Percentiles rank a stretch among this genome's conserved stretches.
phyloP scores from a whole-genome alignment of 2,797 vertebrate species.

The Numenius phaeopus region DNA sequence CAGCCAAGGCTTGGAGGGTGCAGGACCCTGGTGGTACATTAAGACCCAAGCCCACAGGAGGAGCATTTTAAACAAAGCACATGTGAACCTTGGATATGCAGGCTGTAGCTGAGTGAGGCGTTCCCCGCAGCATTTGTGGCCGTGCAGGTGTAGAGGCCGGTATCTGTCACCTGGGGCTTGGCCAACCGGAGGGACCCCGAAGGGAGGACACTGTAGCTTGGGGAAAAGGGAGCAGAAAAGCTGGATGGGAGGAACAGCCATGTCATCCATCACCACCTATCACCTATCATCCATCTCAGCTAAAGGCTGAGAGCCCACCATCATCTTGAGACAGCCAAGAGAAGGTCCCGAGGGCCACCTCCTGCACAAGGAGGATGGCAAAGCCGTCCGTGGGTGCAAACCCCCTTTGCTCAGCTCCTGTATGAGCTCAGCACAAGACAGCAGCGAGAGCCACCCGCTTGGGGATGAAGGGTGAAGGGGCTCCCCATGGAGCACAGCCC shows the following conservation, averaged over 20 bases:
- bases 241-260: neutral
- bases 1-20: neutral
- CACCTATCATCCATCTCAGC: neutral
- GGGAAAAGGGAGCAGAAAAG: neutral
- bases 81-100: slow-evolving; percentile 85
- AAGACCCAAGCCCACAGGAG: neutral
- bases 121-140: slow-evolving; percentile 88
- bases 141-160: slow-evolving; percentile 88
- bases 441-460: accelerated
- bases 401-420: neutral
- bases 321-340: neutral
- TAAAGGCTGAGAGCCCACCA: neutral
- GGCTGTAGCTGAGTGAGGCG: slow-evolving; percentile 83
- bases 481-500: neutral
- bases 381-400: neutral
- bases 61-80: neutral
- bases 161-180: slow-evolving; percentile 83
- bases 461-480: accelerated
- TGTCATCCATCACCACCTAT: neutral
- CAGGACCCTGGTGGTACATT: accelerated
- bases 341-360: neutral
- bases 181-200: slow-evolving; percentile 89
- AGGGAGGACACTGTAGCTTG: slow-evolving; percentile 85
- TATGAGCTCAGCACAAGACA: neutral
- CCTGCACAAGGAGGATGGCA: neutral